These are phyloP conservation scores for Caenorhabditis angaria DNA, from an alignment of 2,888 invertebrate genomes.

Conservation along the genomic window DNA sequence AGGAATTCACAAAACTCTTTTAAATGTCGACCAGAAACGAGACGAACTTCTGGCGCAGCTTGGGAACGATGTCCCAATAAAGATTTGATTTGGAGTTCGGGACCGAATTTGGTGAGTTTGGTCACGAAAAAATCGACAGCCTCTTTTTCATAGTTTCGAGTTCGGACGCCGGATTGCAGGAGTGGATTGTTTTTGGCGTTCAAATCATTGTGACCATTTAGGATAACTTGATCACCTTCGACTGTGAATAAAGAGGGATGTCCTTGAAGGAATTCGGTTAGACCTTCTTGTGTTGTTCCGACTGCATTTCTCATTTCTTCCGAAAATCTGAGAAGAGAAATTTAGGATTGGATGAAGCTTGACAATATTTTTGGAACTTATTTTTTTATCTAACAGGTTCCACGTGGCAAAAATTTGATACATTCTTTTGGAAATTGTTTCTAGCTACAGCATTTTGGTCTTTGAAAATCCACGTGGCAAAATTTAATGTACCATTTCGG, in stretches of 20 bases:
- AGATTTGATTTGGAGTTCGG: conserved; percentile 91
- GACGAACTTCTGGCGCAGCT: conserved; percentile 94
- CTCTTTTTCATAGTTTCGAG: conserved; percentile 86
- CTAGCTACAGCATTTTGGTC: too few species aligned
- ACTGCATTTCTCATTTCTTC: conserved; percentile 90
- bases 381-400: too few species aligned
- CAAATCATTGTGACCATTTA: conserved; percentile 72
- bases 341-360: too few species aligned
- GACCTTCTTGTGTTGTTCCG: conserved; percentile 75
- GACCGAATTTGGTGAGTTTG: conserved; percentile 92
- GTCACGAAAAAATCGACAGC: conserved; percentile 96
- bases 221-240: conserved; percentile 81
- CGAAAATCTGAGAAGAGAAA: conserved; percentile 82
- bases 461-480: too few species aligned
- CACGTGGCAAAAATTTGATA: too few species aligned
- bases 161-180: conserved; percentile 55
- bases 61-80: conserved; percentile 89
- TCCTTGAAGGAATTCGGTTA: conserved; percentile 88
- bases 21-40: conserved; percentile 91
- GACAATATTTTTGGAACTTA: too few species aligned
- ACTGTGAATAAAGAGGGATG: conserved; percentile 90
- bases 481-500: too few species aligned
- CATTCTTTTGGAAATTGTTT: too few species aligned
- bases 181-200: conserved; percentile 71
- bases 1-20: conserved; percentile 92